Conservation (phyloP, 2,888 invertebrate genomes). For the Perdita meconis region DNA sequence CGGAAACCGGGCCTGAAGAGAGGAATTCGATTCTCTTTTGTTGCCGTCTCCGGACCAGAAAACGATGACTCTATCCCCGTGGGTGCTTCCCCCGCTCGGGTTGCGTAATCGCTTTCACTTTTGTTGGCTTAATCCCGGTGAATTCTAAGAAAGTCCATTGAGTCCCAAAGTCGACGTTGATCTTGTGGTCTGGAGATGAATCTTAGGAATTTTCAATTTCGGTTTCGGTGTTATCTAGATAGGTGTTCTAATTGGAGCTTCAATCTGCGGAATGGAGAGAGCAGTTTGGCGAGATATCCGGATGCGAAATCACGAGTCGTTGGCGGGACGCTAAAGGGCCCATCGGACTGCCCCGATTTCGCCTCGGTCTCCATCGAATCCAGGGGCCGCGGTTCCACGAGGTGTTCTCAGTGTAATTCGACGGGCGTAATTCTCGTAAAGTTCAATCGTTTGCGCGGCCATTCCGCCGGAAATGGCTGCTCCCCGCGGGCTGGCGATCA, state of each 20-base stretch:
- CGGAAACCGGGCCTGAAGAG: constrained; percentile 5
- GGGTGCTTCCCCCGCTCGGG: not conserved
- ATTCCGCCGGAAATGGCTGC: constrained; percentile 50
- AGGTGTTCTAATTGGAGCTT: not conserved
- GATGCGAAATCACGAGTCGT: constrained; percentile 49
- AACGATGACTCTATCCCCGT: constrained; percentile 53
- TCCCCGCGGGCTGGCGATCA: constrained; percentile 56
- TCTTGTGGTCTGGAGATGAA: too few species aligned
- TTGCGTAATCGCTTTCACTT: constrained; percentile 33
- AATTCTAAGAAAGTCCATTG: too few species aligned
- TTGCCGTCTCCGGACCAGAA: constrained; percentile 37
- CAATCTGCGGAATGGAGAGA: constrained; percentile 9
- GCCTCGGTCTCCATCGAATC: constrained; percentile 40
- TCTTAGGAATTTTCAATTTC: too few species aligned
- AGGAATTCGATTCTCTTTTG: constrained; percentile 62
- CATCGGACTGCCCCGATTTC: constrained; percentile 49
- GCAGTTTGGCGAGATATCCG: constrained; percentile 3
- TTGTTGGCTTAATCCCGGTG: not conserved
- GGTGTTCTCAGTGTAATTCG: constrained; percentile 70
- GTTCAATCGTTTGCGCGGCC: constrained; percentile 65
- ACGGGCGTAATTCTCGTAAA: constrained; percentile 67
- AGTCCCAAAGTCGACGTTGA: too few species aligned
- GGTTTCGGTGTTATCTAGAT: too few species aligned
- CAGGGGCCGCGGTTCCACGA: constrained; percentile 55
- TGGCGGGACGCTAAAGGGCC: constrained; percentile 51